phyloP scores from a whole-genome alignment of 2,797 vertebrate genomes.

The Falco rusticolus region DNA sequence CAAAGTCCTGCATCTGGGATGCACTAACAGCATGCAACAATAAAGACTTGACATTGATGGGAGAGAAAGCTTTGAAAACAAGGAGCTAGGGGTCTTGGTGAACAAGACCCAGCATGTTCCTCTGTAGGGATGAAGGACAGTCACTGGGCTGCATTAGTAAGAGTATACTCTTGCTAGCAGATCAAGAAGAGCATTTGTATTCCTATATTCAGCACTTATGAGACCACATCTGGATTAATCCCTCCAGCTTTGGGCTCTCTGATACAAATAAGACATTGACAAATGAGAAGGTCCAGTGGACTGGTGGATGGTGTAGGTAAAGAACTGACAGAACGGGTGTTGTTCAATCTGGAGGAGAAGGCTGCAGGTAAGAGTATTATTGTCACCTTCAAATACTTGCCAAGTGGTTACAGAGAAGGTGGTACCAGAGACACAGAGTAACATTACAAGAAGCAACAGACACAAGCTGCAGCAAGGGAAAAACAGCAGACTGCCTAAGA shows the following conservation, averaged over 20 bases:
- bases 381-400: not conserved
- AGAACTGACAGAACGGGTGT: accelerated
- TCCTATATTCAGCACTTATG: not conserved
- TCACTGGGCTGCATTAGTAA: not conserved
- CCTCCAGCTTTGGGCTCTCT: not conserved
- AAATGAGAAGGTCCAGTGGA: not conserved
- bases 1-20: not conserved
- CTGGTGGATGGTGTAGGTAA: not conserved
- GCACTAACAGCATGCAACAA: not conserved
- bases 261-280: not conserved
- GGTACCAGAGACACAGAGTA: not conserved
- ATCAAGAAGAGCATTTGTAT: not conserved
- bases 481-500: not conserved
- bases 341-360: not conserved
- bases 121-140: not conserved
- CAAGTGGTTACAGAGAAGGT: not conserved
- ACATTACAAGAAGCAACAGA: not conserved
- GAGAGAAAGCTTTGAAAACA: not conserved
- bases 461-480: not conserved
- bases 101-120: not conserved
- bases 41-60: not conserved
- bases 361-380: not conserved
- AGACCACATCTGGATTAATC: not conserved
- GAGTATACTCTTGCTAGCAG: not conserved
- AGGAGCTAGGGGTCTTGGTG: not conserved